Evolutionary conservation across 53 echinoderm and acorn worm genomes (phyloP), one percentile per base, ranked within the genome.

Genomic region (Echinarachnius parma): DNA sequence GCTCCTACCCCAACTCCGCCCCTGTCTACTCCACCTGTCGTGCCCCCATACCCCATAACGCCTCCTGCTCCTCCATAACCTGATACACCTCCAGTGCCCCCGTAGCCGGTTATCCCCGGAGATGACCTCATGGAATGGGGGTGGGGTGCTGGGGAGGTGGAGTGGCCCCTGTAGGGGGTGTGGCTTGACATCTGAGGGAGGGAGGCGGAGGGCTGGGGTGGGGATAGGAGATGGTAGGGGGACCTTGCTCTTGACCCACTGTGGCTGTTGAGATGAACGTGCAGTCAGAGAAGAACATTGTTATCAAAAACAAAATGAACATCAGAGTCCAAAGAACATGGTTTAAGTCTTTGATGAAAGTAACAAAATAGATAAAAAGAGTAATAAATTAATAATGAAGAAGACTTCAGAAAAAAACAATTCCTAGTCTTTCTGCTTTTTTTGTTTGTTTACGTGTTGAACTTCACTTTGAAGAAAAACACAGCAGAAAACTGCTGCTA

Each of bases 231-330:
- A 18, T 72, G 74, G 46, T 58, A 80, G 3, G 85, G 85, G 11
- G 86, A 86, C 61, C 69, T 86, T 1, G 62, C 46, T 37, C 80
- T 35, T 29, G 86, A 80, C 14, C 59, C 75, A 31, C 79, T 75
- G 28, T 78, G 66, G 46, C 78, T 78, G 65, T 60, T 22, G 3
- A 24, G 45, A 37, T 1, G 34, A 44, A 31, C 21, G 16, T 14
- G 21, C 44, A 42, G 5, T 42, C 8, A 35, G 27, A 31, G 37
- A 14, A 21, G 25, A 29, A 21, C 3, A 47, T 18, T 31, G 34
- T 29, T 9, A 28, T 21, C n/a, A 25, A 8, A n/a, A 36, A 30
- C 16, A 20, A 21, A 21, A 28, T 21, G 16, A 26, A 11, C 16
- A 58, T 28, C 27, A 2, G 2, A 11, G 22, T 28, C 27, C 8